Percentiles rank a stretch among this genome's conserved stretches.
These are phyloP conservation scores for Lophius americanus DNA, from an alignment of 2,797 vertebrate genomes.

Conservation along the genomic window DNA sequence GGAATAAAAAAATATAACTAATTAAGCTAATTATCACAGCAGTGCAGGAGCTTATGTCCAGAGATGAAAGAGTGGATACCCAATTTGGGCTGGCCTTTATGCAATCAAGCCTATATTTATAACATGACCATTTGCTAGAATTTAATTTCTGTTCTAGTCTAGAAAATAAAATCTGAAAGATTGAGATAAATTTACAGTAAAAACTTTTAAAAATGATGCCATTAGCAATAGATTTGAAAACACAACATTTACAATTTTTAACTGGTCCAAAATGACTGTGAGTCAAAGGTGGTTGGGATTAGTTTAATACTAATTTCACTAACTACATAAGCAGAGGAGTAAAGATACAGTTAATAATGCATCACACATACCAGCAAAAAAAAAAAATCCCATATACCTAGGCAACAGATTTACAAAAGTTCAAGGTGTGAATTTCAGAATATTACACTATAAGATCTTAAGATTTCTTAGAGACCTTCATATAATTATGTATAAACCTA, in stretches of 20 bases:
- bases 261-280: background rate
- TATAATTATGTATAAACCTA: constrained; percentile 9
- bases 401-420: constrained; percentile 20
- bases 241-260: background rate
- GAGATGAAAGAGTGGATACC: background rate
- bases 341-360: background rate
- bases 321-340: background rate
- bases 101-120: background rate
- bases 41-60: too few species aligned
- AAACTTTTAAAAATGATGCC: background rate
- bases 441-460: constrained; percentile 27
- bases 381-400: background rate
- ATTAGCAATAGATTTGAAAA: background rate
- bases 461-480: constrained; percentile 13
- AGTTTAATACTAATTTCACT: background rate
- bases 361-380: background rate
- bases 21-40: too few species aligned
- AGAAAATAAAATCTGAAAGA: background rate
- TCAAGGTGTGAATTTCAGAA: constrained; percentile 15
- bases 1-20: too few species aligned
- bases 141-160: background rate
- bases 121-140: background rate
- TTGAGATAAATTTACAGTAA: background rate
- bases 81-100: background rate
- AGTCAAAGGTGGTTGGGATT: background rate